These are phyloP conservation scores for Coenobita brevimanus DNA, from an alignment of 1,140 invertebrate species.

Conservation along the genomic window DNA sequence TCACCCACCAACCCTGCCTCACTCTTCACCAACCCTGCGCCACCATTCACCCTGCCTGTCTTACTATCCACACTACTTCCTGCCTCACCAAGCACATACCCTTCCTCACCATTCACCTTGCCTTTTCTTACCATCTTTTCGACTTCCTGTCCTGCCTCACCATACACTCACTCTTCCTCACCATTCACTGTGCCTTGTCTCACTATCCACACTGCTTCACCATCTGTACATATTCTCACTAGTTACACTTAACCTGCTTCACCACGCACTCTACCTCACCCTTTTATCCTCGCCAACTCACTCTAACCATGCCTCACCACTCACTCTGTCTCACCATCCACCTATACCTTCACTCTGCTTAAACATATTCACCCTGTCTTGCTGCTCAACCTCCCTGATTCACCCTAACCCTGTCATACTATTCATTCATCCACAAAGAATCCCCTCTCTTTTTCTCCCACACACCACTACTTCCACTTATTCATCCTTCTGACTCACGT, in stretches of 20 bases:
- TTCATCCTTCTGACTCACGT: no score
- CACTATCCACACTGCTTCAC: not conserved
- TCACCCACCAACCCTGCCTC: not conserved
- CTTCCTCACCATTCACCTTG: not conserved
- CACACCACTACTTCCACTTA: no score
- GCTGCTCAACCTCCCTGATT: no score
- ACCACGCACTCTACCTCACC: not conserved
- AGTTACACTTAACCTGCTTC: not conserved
- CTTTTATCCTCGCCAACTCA: no score
- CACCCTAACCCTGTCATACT: no score
- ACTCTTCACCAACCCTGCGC: not conserved
- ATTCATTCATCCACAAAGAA: no score
- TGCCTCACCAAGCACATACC: not conserved
- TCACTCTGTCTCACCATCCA: not conserved
- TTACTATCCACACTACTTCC: not conserved
- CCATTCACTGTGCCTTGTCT: not conserved
- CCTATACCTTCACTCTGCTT: not conserved
- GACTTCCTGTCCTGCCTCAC: not conserved
- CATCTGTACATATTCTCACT: not conserved
- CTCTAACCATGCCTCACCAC: no score
- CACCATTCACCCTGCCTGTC: not conserved
- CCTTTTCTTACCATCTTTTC: not conserved
- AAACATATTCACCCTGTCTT: no score
- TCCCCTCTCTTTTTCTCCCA: no score
- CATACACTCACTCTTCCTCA: not conserved